Base-by-base conservation (phyloP, 2,888 invertebrate species). In the Pyrochroa serraticornis region DNA sequence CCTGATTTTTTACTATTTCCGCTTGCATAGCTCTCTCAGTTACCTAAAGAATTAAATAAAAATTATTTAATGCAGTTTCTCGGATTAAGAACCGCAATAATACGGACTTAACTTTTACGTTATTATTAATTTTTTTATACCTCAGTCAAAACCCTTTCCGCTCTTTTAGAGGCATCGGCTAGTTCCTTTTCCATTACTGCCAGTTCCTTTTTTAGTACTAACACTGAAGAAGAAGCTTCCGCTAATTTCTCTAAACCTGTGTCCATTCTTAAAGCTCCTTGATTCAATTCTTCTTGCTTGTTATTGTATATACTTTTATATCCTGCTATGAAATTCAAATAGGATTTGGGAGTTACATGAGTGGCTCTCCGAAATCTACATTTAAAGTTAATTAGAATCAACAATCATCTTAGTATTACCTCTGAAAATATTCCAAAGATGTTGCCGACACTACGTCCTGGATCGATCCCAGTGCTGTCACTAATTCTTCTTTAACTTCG, bases 331-430 rank as follows among this genome's bases (percentile, higher is more conserved):
- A 97, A 97, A 75, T 94, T 96, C 12, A 97, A 81, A 78, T 97
- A 97, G 0, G 97, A 97, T 79, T 97, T 97, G 6, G 97, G 97
- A 1, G 97, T 97, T 1, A 97, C 97, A 74, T 97, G 96, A 12
- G 96, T 95, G 22, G 96, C 93, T 66, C 97, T 85, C 9, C 97
- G 87, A 79, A 91, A 97, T 69, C 95, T 83, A 33, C 6, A 53
- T 33, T 32, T 2, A 7, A 44, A 44, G 30, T 44, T 22, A 5
- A 7, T 44, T 32, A n/a, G n/a, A n/a, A 3, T 13, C 45, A 48
- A 53, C 43, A 56, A 53, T 46, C 7, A 22, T 12, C 10, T 3
- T 22, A n/a, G 8, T 22, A 43, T 60, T 69, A 82, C 82, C 85
- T 85, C 81, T 93, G 92, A 71, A 92, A 95, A 77, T 95, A 95